phyloP scores from a whole-genome alignment of 2,888 invertebrate genomes.

The Helobdella robusta region DNA sequence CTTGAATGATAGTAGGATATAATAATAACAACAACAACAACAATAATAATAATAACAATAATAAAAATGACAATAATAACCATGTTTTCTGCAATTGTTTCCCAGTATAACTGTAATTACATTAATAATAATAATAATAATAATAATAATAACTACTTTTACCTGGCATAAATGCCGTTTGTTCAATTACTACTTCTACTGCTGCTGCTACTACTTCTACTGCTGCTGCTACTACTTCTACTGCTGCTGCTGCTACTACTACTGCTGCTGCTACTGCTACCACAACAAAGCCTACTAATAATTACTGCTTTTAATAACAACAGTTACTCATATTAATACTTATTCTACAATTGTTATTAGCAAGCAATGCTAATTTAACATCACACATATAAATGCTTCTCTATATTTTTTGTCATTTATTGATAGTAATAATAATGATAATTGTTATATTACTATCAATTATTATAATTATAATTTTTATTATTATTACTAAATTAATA shows the following conservation, averaged over 20 bases:
- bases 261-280: neutral
- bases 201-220: neutral
- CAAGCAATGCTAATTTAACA: too few relatives aligned
- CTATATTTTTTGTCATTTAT: too few relatives aligned
- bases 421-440: too few relatives aligned
- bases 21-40: neutral
- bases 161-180: neutral
- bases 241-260: neutral
- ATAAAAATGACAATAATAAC: neutral
- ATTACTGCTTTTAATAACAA: too few relatives aligned
- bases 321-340: too few relatives aligned
- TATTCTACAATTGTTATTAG: too few relatives aligned
- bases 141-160: neutral
- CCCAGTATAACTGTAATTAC: neutral
- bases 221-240: neutral
- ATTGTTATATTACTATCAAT: too few relatives aligned
- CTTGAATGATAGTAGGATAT: neutral
- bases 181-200: neutral
- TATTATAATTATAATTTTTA: too few relatives aligned
- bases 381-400: too few relatives aligned
- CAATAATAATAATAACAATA: neutral
- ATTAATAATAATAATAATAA: neutral
- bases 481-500: too few relatives aligned
- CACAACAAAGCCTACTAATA: too few relatives aligned
- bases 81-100: neutral